phyloP scores from a whole-genome alignment of 2,888 invertebrate species.

The Hipparchia semele region DNA sequence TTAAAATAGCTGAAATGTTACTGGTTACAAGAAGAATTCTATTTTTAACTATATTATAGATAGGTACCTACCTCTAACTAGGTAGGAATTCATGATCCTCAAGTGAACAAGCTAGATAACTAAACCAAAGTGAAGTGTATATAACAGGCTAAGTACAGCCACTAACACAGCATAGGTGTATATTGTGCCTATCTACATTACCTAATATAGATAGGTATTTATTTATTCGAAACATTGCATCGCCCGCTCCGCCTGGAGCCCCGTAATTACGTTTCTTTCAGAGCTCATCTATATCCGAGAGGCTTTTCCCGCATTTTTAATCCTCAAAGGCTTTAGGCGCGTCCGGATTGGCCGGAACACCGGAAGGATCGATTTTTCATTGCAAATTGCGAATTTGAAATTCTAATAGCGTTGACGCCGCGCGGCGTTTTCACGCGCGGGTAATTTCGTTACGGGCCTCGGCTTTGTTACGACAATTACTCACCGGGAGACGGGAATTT shows the following conservation, averaged over 20 bases:
- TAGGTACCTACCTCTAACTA: too few relatives aligned
- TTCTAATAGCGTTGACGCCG: slow-evolving; percentile 45
- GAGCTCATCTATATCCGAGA: slow-evolving; percentile 53
- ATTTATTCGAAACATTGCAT: neutral
- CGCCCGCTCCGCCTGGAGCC: slow-evolving; percentile 14
- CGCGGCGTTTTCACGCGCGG: slow-evolving; percentile 42
- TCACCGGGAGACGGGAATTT: slow-evolving; percentile 19
- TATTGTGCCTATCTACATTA: too few relatives aligned
- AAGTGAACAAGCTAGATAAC: too few relatives aligned
- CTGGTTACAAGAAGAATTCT: too few relatives aligned
- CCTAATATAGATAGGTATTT: neutral
- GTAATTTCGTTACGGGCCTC: slow-evolving; percentile 38
- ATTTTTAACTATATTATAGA: too few relatives aligned
- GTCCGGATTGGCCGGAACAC: slow-evolving; percentile 53
- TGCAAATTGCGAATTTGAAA: slow-evolving; percentile 50
- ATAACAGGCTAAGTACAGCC: too few relatives aligned
- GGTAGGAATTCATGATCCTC: too few relatives aligned
- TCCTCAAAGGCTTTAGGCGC: slow-evolving; percentile 54
- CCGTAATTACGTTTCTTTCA: slow-evolving; percentile 45
- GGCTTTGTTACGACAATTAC: slow-evolving; percentile 29
- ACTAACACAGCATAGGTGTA: too few relatives aligned
- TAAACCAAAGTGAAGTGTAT: too few relatives aligned
- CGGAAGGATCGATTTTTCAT: slow-evolving; percentile 69
- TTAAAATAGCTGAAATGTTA: too few relatives aligned
- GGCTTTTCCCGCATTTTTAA: slow-evolving; percentile 60